Conservation (phyloP, 2,888 invertebrate genomes). For the Pocota personata region DNA sequence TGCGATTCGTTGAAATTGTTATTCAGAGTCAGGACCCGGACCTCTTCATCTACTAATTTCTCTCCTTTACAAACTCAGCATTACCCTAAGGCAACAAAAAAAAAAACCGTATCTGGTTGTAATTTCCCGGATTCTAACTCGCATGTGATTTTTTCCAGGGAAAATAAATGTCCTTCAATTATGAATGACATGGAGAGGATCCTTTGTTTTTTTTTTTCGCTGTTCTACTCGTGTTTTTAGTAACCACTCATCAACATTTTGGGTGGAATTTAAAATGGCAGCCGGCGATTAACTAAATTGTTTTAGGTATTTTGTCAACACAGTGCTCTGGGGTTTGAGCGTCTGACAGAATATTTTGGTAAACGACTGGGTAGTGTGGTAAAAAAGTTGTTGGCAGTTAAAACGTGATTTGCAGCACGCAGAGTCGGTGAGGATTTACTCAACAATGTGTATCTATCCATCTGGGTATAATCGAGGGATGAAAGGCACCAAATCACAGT, state of each 20-base stretch:
- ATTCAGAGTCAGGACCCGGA: too few species aligned
- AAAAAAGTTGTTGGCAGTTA: conserved; percentile 62
- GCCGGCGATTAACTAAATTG: conserved; percentile 55
- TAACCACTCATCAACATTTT: conserved; percentile 51
- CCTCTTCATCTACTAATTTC: too few species aligned
- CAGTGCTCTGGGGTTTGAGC: background rate
- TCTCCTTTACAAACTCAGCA: too few species aligned
- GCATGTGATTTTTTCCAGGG: background rate
- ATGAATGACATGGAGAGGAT: conserved; percentile 26
- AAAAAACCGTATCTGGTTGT: too few species aligned
- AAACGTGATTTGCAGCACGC: conserved; percentile 64
- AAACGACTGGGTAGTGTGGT: background rate
- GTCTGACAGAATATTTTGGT: conserved; percentile 2
- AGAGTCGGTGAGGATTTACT: conserved; percentile 47
- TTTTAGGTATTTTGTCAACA: conserved; percentile 64
- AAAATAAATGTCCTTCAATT: conserved; percentile 39
- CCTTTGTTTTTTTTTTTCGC: background rate
- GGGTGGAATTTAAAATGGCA: conserved; percentile 49
- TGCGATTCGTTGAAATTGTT: too few species aligned
- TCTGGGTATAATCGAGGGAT: conserved; percentile 29
- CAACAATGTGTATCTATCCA: conserved; percentile 17
- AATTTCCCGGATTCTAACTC: background rate
- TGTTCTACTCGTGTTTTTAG: background rate
- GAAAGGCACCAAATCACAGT: conserved; percentile 62
- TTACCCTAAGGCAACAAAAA: too few species aligned